Evolutionary conservation across 1,140 invertebrate species (phyloP), one percentile per base, ranked within the genome.

Genomic region (Diabrotica undecimpunctata): DNA sequence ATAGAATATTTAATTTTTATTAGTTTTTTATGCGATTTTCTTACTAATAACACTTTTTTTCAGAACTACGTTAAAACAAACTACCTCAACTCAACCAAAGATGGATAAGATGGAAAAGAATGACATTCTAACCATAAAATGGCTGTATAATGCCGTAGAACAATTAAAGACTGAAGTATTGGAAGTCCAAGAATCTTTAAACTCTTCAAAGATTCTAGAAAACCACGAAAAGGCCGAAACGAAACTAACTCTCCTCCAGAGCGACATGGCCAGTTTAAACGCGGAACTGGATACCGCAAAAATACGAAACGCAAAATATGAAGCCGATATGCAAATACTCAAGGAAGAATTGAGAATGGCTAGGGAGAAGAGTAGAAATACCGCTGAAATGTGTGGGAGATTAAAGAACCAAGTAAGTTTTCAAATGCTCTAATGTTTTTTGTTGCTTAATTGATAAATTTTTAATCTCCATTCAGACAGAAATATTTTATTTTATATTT

Each of bases 91-190:
- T 37, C 10, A 9, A 59, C 36, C 8, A 59, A 59, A 50, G 25
- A 35, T 54, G 36, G 50, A 53, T 54, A 54, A 66, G 37, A 57
- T 75, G 60, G 73, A 75, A 35, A 79, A 75, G 64, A 82, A 82
- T 73, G 81, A 82, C 41, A 77, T 77, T 13, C 66, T 81, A 51
- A 81, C 79, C 2, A 50, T 81, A 14, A 79, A 81, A 69, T 82
- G 80, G 80, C 70, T 82, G 52, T 74, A 78, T 37, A 73, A 73
- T 46, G 62, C 72, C 9, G 67, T 82, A 8, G 59, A 68, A 51
- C 79, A 82, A 69, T 58, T 81, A 51, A 75, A 77, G 59, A 74
- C 68, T 7, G 81, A 82, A 73, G 61, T 81, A 11, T 64, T 70
- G 9, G 81, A 82, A 70, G 54, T 80, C n/a, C 78, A 79, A 58